Percentiles rank a stretch among this genome's conserved stretches.
These are phyloP conservation scores for Oreamnos americanus DNA, from an alignment of 2,113 vertebrate genomes.

Conservation along the genomic window DNA sequence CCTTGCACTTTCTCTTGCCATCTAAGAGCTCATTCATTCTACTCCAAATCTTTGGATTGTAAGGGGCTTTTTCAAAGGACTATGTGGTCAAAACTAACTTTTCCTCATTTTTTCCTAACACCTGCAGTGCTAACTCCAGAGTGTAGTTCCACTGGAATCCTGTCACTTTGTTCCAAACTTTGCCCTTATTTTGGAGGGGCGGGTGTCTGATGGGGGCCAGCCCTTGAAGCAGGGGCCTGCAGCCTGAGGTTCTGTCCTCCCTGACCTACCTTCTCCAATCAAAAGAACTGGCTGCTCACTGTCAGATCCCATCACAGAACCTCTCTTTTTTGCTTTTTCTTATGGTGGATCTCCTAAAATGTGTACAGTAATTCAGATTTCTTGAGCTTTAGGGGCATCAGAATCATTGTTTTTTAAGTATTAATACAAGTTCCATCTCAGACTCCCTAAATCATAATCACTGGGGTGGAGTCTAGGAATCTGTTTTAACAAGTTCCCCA, in stretches of 20 bases:
- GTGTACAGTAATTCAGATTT: neutral
- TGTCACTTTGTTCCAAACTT: neutral
- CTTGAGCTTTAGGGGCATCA: neutral
- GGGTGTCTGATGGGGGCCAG: neutral
- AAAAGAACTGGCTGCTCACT: neutral
- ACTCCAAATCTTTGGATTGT: neutral
- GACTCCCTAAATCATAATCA: neutral
- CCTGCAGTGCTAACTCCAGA: neutral
- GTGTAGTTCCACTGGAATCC: neutral
- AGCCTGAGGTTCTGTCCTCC: neutral
- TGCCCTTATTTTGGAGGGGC: fast-evolving
- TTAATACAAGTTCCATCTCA: neutral
- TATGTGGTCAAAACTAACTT: neutral
- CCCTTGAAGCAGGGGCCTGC: neutral
- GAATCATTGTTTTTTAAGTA: neutral
- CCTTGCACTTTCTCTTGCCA: neutral
- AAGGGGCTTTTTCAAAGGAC: neutral
- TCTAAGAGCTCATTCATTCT: neutral
- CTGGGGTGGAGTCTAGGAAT: neutral
- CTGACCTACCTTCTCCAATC: neutral
- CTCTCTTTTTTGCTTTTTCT: neutral
- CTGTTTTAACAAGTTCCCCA: neutral
- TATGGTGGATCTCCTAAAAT: neutral
- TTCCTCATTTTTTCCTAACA: neutral
- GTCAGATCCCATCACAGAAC: neutral